Evolutionary conservation across 2,888 invertebrate species (phyloP).

Genomic region (Folsomia candida): DNA sequence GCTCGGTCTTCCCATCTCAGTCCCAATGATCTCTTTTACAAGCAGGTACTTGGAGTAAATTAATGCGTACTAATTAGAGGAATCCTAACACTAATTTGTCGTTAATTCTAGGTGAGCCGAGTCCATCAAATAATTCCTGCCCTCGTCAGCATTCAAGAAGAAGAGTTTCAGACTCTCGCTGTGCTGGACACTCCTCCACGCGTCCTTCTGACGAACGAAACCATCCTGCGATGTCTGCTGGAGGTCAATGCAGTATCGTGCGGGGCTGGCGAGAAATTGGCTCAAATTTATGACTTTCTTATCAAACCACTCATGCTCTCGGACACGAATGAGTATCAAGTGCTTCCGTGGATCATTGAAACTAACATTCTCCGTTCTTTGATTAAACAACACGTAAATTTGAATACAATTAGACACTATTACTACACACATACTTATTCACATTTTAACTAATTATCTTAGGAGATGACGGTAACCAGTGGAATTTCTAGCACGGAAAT

Average conservation of each 20-base stretch:
- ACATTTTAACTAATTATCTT: not conserved
- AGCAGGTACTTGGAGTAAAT: too few species aligned
- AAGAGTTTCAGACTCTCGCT: slow-evolving; percentile 62
- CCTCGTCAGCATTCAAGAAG: slow-evolving; percentile 63
- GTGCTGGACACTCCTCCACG: slow-evolving; percentile 60
- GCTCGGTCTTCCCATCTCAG: slow-evolving; percentile 45
- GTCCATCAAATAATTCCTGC: slow-evolving; percentile 67
- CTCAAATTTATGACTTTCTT: slow-evolving; percentile 26
- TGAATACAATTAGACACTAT: too few species aligned
- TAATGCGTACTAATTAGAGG: too few species aligned
- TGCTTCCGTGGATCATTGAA: slow-evolving; percentile 72
- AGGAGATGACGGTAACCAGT: not conserved
- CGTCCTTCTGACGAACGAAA: slow-evolving; percentile 61
- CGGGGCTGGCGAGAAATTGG: slow-evolving; percentile 29
- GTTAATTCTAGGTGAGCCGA: slow-evolving; percentile 59
- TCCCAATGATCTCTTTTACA: slow-evolving; percentile 70
- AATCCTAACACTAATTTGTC: too few species aligned
- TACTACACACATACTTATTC: too few species aligned
- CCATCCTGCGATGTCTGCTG: slow-evolving; percentile 55
- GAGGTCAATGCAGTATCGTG: slow-evolving; percentile 23
- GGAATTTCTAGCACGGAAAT: slow-evolving; percentile 53
- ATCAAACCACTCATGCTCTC: slow-evolving; percentile 30
- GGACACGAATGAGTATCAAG: slow-evolving; percentile 57
- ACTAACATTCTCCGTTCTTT: slow-evolving; percentile 57
- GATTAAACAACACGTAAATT: slow-evolving; percentile 40